Percentiles rank a stretch among this genome's conserved stretches.
Conservation (phyloP, 2,888 invertebrate species). For the Tillus elongatus region DNA sequence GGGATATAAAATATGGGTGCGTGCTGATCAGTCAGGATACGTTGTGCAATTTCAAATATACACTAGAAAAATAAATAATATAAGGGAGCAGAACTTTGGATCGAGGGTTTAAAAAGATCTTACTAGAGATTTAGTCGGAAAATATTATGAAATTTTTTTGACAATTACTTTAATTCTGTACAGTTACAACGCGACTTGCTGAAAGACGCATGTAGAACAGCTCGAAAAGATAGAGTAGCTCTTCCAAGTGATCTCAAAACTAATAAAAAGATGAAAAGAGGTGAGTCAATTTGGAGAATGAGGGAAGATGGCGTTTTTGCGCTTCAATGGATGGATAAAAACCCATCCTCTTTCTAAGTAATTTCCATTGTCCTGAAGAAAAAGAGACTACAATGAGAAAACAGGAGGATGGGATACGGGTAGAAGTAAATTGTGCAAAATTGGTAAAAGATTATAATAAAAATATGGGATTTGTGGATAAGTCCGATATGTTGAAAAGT, state of each 20-base stretch:
- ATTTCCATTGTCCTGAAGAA: conserved; percentile 12
- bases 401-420: conserved; percentile 11
- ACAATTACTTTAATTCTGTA: too few relatives aligned
- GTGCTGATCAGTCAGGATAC: conserved; percentile 18
- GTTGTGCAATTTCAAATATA: conserved; percentile 28
- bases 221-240: conserved; percentile 20
- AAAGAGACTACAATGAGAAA: conserved; percentile 5
- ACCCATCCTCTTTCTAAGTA: conserved; percentile 10
- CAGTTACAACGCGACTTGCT: too few relatives aligned
- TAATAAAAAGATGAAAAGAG: conserved; percentile 22
- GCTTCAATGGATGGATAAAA: conserved; percentile 13
- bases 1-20: conserved; percentile 10
- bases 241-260: conserved; percentile 18
- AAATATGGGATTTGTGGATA: conserved; percentile 31
- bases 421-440: conserved; percentile 17
- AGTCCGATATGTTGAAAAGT: conserved; percentile 27
- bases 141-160: conserved; percentile 14
- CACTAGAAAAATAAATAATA: conserved; percentile 28
- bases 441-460: conserved; percentile 26
- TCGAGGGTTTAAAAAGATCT: conserved; percentile 17
- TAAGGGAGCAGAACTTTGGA: conserved; percentile 26
- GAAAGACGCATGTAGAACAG: conserved; percentile 22
- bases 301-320: conserved; percentile 6
- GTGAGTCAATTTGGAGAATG: conserved; percentile 23
- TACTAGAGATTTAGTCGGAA: conserved; percentile 19